Conservation (phyloP, 2,888 invertebrate species). For the Tetropium fuscum region DNA sequence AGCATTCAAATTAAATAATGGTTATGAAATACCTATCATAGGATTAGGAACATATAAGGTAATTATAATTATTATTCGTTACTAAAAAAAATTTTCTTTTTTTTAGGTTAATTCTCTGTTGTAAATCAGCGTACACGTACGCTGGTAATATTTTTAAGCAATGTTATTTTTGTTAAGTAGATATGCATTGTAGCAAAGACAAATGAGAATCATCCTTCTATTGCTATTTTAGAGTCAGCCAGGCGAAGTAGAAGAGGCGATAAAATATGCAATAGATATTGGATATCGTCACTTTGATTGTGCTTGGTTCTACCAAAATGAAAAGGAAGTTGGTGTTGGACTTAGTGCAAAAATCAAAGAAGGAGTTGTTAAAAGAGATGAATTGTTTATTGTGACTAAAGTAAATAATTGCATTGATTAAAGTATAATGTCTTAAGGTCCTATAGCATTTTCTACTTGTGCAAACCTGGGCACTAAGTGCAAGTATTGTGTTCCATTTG, state of each 20-base stretch:
- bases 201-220: too few species aligned
- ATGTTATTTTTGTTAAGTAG: too few species aligned
- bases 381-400: constrained; percentile 77
- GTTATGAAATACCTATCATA: constrained; percentile 70
- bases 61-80: constrained; percentile 34
- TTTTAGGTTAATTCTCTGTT: too few species aligned
- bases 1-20: constrained; percentile 69
- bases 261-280: constrained; percentile 70
- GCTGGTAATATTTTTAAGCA: too few species aligned
- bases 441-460: too few species aligned
- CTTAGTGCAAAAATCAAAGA: constrained; percentile 72
- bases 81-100: not conserved
- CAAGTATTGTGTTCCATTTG: too few species aligned
- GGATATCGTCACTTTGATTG: constrained; percentile 78
- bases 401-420: constrained; percentile 35
- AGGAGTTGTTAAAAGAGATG: constrained; percentile 75
- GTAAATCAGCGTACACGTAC: too few species aligned
- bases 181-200: too few species aligned
- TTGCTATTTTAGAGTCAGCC: constrained; percentile 51
- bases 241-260: constrained; percentile 63
- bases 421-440: too few species aligned
- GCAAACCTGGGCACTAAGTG: too few species aligned
- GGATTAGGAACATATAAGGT: constrained; percentile 77
- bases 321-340: constrained; percentile 69
- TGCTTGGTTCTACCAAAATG: constrained; percentile 72